Percentiles rank a stretch among this genome's conserved stretches.
These are phyloP conservation scores for Platycercus adscitus DNA, from an alignment of 2,113 vertebrate species.

Conservation along the genomic window DNA sequence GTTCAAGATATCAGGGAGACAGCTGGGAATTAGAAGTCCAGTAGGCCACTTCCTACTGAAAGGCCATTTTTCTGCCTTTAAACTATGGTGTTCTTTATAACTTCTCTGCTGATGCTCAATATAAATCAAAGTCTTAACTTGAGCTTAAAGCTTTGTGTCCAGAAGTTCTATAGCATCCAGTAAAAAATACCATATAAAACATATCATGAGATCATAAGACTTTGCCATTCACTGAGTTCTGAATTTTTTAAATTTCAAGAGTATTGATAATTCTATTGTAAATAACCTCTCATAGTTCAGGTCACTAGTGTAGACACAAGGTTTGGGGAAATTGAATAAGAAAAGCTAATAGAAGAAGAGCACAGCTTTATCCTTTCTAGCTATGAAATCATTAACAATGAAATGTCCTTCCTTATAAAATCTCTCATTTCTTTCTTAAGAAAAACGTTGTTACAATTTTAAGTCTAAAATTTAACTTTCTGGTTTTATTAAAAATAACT, in stretches of 20 bases:
- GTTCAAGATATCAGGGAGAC: neutral
- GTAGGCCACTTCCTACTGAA: neutral
- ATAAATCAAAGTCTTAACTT: neutral
- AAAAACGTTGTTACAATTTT: conserved; percentile 78
- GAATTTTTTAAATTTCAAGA: conserved; percentile 83
- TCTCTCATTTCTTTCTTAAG: conserved; percentile 78
- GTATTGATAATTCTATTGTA: conserved; percentile 84
- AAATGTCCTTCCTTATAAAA: conserved; percentile 84
- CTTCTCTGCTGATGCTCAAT: neutral
- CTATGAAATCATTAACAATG: conserved; percentile 86
- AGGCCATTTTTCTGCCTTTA: neutral
- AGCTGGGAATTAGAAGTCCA: neutral
- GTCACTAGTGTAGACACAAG: conserved; percentile 80
- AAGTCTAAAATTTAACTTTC: conserved; percentile 74
- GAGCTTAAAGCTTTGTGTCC: neutral
- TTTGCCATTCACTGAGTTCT: conserved; percentile 74
- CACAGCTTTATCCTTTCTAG: conserved; percentile 78
- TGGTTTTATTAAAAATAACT: conserved; percentile 80
- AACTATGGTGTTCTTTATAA: neutral
- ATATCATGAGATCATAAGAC: conserved; percentile 11
- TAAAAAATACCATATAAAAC: neutral
- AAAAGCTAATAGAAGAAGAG: conserved; percentile 81
- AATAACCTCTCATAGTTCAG: conserved; percentile 88
- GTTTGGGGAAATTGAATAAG: conserved; percentile 85
- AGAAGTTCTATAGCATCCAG: conserved; percentile 15